These are phyloP conservation scores for Dinocampus coccinellae DNA, from an alignment of 2,888 invertebrate genomes.

Conservation along the genomic window DNA sequence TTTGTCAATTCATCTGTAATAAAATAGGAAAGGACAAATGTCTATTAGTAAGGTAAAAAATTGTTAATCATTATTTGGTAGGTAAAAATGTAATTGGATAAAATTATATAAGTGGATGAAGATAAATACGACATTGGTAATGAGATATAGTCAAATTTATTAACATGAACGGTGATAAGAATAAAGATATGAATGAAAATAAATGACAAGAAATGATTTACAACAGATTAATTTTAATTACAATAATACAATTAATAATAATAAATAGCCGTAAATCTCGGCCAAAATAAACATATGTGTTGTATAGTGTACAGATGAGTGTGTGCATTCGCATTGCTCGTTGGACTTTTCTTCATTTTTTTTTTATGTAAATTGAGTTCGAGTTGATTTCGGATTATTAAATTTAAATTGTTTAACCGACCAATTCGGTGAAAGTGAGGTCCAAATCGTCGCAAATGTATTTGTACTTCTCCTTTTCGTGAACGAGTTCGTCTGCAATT, in stretches of 20 bases:
- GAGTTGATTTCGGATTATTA: constrained; percentile 14
- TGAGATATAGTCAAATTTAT: not conserved
- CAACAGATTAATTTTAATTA: constrained; percentile 63
- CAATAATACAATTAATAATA: constrained; percentile 62
- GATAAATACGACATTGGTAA: not conserved
- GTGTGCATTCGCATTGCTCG: constrained; percentile 24
- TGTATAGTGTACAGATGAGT: constrained; percentile 22
- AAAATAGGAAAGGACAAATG: constrained; percentile 48
- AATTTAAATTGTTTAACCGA: constrained; percentile 65
- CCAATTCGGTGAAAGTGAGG: constrained; percentile 95
- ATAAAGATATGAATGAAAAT: constrained; percentile 24
- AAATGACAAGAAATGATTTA: constrained; percentile 46
- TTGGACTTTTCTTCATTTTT: constrained; percentile 16
- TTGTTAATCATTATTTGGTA: constrained; percentile 37
- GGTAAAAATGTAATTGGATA: not conserved
- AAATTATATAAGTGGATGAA: not conserved
- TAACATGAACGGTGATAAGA: not conserved
- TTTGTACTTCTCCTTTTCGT: constrained; percentile 99
- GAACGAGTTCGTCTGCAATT: constrained; percentile 90
- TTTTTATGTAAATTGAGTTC: constrained; percentile 29
- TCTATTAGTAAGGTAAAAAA: constrained; percentile 53
- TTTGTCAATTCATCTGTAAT: constrained; percentile 87
- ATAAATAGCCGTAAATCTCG: constrained; percentile 43
- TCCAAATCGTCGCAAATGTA: constrained; percentile 99
- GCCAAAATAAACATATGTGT: constrained; percentile 27